phyloP scores from a whole-genome alignment of 2,113 vertebrate species.

The Xerus inauris region DNA sequence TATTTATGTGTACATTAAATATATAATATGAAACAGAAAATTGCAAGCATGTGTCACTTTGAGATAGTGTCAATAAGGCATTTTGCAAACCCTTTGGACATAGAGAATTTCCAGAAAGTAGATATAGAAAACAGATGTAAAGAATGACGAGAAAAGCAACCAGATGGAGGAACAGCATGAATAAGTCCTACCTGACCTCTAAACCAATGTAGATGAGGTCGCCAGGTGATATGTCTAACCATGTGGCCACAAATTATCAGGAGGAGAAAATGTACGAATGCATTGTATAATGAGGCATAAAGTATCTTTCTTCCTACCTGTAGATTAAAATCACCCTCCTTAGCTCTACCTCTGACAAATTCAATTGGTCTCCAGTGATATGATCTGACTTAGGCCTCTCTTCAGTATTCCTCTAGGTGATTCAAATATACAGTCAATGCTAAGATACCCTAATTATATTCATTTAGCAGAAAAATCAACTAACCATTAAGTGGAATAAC shows the following conservation, averaged over 20 bases:
- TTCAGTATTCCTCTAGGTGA: background rate
- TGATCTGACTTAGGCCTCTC: background rate
- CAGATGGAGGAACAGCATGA: background rate
- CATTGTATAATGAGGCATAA: background rate
- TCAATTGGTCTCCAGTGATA: background rate
- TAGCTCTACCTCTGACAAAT: background rate
- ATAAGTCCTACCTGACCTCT: background rate
- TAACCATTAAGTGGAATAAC: background rate
- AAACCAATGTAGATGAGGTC: background rate
- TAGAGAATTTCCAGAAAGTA: background rate
- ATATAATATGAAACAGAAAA: conserved; percentile 13
- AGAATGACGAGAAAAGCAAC: background rate
- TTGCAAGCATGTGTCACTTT: background rate
- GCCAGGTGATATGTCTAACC: background rate
- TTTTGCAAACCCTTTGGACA: background rate
- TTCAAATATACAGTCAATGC: background rate
- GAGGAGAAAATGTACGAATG: background rate
- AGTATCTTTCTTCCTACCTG: background rate
- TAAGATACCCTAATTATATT: background rate
- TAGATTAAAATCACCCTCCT: background rate
- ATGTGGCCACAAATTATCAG: background rate
- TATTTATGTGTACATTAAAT: conserved; percentile 43
- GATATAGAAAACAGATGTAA: background rate
- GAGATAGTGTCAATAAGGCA: background rate
- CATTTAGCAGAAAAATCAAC: background rate